A percentile compares a stretch with the other conserved stretches of the same genome.
Evolutionary conservation across 1,140 invertebrate species (phyloP).

Genomic region (Sitophilus oryzae): DNA sequence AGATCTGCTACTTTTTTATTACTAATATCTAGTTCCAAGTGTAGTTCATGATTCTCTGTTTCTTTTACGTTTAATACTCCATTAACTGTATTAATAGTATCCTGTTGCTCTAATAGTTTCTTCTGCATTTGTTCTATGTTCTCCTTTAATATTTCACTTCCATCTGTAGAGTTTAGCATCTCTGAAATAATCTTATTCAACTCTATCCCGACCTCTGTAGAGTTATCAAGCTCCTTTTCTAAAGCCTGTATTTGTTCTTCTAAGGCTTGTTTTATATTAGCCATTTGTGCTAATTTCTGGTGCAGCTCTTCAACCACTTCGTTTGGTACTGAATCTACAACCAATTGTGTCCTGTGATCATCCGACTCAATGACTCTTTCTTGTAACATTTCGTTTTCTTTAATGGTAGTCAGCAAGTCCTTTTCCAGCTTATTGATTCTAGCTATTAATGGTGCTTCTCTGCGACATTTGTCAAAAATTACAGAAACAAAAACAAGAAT

Average conservation of each 20-base stretch:
- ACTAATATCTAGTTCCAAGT: slow-evolving; percentile 46
- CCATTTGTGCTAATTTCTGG: slow-evolving; percentile 50
- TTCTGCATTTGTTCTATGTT: slow-evolving; percentile 57
- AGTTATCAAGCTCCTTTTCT: slow-evolving; percentile 59
- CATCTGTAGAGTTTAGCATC: slow-evolving; percentile 52
- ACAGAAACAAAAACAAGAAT: slow-evolving; percentile 72
- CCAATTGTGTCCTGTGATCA: slow-evolving; percentile 50
- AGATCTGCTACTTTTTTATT: slow-evolving; percentile 46
- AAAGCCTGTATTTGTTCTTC: slow-evolving; percentile 52
- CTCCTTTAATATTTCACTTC: slow-evolving; percentile 54
- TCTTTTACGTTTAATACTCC: slow-evolving; percentile 47
- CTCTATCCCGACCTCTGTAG: slow-evolving; percentile 59
- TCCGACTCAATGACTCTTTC: slow-evolving; percentile 48
- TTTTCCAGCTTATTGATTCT: slow-evolving; percentile 60
- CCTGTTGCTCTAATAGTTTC: slow-evolving; percentile 56
- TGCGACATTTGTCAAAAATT: slow-evolving; percentile 65
- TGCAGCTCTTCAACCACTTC: slow-evolving; percentile 59
- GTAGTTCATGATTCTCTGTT: slow-evolving; percentile 50
- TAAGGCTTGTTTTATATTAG: slow-evolving; percentile 42
- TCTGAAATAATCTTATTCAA: slow-evolving; percentile 60
- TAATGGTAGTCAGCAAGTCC: slow-evolving; percentile 46
- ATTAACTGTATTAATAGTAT: slow-evolving; percentile 48
- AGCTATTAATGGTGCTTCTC: slow-evolving; percentile 53
- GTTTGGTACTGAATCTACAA: slow-evolving; percentile 57
- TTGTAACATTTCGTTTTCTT: slow-evolving; percentile 62